These are phyloP conservation scores for Melanerpes formicivorus DNA, from an alignment of 2,113 vertebrate genomes.

Conservation along the genomic window DNA sequence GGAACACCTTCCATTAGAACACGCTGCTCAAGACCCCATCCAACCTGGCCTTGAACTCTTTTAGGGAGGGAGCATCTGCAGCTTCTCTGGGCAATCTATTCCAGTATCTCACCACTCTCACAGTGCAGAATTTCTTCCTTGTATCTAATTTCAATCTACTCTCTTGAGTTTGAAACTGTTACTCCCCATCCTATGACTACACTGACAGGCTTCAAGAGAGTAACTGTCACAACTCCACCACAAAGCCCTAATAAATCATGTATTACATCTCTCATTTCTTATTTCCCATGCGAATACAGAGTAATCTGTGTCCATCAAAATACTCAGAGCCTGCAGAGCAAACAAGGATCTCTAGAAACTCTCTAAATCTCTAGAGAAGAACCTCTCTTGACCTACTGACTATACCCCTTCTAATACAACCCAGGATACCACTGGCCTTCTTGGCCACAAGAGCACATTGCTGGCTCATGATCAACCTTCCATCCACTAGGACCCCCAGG, in stretches of 20 bases:
- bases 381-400: too few relatives aligned
- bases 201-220: background rate
- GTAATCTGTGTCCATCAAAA: background rate
- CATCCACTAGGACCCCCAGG: too few relatives aligned
- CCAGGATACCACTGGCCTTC: too few relatives aligned
- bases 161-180: background rate
- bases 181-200: background rate
- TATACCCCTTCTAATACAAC: too few relatives aligned
- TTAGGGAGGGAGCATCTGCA: background rate
- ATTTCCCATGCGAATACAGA: background rate
- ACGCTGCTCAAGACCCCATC: background rate
- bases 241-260: rapidly evolving
- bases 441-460: too few relatives aligned
- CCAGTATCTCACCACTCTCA: background rate
- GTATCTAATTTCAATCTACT: background rate
- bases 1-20: background rate
- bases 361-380: background rate
- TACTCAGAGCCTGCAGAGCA: background rate
- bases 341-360: background rate
- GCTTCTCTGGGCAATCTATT: background rate
- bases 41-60: background rate
- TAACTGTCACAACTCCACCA: background rate
- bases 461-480: too few relatives aligned
- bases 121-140: background rate
- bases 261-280: background rate